Percentiles rank a stretch among this genome's conserved stretches.
These are phyloP conservation scores for Barbus barbus DNA, from an alignment of 2,113 vertebrate genomes.

Conservation along the genomic window DNA sequence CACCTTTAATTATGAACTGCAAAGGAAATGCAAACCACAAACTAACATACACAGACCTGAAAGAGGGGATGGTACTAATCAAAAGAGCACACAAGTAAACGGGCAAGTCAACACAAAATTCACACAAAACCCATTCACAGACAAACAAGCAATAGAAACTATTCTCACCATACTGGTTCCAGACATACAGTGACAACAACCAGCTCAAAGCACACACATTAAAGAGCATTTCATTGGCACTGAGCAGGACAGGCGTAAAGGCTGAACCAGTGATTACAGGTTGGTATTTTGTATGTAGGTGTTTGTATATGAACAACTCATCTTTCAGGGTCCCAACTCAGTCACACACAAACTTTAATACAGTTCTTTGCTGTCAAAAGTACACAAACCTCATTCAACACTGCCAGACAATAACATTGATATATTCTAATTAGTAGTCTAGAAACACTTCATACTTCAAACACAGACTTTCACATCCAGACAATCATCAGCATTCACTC, in stretches of 20 bases:
- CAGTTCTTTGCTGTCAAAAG: not conserved
- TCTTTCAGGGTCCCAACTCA: not conserved
- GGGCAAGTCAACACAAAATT: constrained; percentile 12
- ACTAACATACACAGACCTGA: constrained; percentile 42
- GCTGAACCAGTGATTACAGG: constrained; percentile 40
- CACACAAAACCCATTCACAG: constrained; percentile 11
- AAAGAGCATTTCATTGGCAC: not conserved
- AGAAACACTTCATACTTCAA: not conserved
- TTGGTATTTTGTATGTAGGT: not conserved
- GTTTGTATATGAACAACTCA: not conserved
- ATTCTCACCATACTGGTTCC: not conserved
- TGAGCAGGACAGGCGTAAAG: not conserved
- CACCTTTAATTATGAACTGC: constrained; percentile 43
- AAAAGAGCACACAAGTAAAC: constrained; percentile 31
- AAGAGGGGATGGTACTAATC: constrained; percentile 44
- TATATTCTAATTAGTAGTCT: not conserved
- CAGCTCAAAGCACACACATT: not conserved
- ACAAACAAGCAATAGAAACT: constrained; percentile 13
- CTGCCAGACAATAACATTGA: not conserved
- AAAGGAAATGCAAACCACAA: constrained; percentile 39
- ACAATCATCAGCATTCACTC: not conserved
- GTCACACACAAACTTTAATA: not conserved
- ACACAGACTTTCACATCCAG: not conserved
- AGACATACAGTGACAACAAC: constrained; percentile 18
- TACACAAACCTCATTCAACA: not conserved